Evolutionary conservation across 2,797 vertebrate species (phyloP).

Genomic region (Paedocypris micromegethes): DNA sequence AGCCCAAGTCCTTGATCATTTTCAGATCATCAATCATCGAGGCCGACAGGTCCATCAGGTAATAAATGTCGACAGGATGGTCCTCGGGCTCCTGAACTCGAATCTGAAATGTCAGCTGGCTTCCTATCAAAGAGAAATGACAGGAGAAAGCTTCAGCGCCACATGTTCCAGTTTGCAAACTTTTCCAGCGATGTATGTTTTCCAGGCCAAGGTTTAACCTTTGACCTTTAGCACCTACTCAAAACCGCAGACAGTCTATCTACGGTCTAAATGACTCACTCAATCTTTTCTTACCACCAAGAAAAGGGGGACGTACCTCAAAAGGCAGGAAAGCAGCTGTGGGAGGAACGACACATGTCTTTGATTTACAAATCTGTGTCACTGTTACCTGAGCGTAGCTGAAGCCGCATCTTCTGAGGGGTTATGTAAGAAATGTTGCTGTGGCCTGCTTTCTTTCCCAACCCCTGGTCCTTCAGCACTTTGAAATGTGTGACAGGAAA

Average conservation of each 20-base stretch:
- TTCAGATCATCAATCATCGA: conserved; percentile 91
- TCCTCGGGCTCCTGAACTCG: conserved; percentile 88
- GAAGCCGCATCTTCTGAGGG: conserved; percentile 84
- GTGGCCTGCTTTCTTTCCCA: conserved; percentile 67
- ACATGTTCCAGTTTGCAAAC: background rate
- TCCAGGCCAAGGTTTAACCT: conserved; percentile 5
- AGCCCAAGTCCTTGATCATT: conserved; percentile 87
- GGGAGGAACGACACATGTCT: conserved; percentile 16
- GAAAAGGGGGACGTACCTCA: conserved; percentile 18
- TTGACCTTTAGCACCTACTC: background rate
- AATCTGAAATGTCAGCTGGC: conserved; percentile 82
- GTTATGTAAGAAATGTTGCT: conserved; percentile 80
- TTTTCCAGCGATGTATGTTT: conserved; percentile 20
- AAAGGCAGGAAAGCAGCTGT: background rate
- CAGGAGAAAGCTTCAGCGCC: background rate
- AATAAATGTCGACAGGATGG: conserved; percentile 96
- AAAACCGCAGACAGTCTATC: background rate
- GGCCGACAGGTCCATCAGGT: conserved; percentile 96
- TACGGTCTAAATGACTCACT: conserved; percentile 3
- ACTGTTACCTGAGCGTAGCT: conserved; percentile 78
- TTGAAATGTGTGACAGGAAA: conserved; percentile 75
- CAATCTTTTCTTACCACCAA: background rate
- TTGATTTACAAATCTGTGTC: conserved; percentile 31
- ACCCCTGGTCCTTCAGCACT: conserved; percentile 70
- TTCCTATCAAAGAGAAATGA: conserved; percentile 62